Percentiles rank a stretch among this genome's conserved stretches.
Evolutionary conservation across 2,797 vertebrate genomes (phyloP).

Genomic region (Myripristis jacobus): DNA sequence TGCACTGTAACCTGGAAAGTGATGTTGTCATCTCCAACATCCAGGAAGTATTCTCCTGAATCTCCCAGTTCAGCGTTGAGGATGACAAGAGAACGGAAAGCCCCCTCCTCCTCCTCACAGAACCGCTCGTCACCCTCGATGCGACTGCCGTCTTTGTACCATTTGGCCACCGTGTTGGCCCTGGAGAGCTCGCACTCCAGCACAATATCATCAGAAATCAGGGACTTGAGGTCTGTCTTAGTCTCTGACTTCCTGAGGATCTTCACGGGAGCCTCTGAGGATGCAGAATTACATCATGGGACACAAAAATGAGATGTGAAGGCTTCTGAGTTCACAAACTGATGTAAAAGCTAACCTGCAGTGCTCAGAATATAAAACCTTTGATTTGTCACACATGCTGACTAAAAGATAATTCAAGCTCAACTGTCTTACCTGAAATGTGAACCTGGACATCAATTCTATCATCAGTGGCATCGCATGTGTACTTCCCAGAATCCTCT

Average conservation of each 20-base stretch:
- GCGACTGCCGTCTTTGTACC: slow-evolving; percentile 91
- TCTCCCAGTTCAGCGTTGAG: slow-evolving; percentile 85
- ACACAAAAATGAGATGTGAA: neutral
- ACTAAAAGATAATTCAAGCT: neutral
- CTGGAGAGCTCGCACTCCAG: slow-evolving; percentile 91
- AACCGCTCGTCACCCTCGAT: slow-evolving; percentile 86
- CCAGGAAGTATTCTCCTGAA: slow-evolving; percentile 91
- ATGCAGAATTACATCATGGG: slow-evolving; percentile 21
- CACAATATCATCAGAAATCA: slow-evolving; percentile 87
- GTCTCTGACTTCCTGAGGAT: slow-evolving; percentile 85
- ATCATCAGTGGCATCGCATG: slow-evolving; percentile 81
- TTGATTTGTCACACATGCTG: neutral
- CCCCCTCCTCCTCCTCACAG: slow-evolving; percentile 89
- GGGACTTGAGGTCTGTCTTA: slow-evolving; percentile 71
- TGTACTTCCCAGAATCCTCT: slow-evolving; percentile 89
- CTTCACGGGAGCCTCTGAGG: slow-evolving; percentile 84
- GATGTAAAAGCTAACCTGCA: no score
- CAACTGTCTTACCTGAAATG: slow-evolving; percentile 85
- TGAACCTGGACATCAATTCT: slow-evolving; percentile 87
- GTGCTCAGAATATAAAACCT: no score
- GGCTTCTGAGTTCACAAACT: neutral
- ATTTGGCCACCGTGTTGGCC: slow-evolving; percentile 83
- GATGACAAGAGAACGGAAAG: slow-evolving; percentile 87
- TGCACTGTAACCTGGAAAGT: slow-evolving; percentile 88
- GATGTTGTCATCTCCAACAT: slow-evolving; percentile 88